A percentile compares a stretch with the other conserved stretches of the same genome.
Conservation (phyloP, 2,113 vertebrate species). For the Seriola aureovittata region DNA sequence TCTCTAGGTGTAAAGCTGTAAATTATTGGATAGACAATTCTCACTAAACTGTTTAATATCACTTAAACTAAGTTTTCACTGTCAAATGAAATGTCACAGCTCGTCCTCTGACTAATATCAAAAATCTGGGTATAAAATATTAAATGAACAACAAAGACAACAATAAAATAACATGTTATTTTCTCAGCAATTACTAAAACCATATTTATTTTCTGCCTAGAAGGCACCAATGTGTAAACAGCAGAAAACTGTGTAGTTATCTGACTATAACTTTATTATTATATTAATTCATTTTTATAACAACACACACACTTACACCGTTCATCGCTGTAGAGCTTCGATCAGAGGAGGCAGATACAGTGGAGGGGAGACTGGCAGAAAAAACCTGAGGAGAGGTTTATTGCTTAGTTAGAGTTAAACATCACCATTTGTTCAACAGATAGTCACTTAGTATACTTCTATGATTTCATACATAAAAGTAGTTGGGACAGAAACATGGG, state of each 20-base stretch:
- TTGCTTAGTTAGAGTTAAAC: background rate
- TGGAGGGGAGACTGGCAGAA: slow-evolving; percentile 24
- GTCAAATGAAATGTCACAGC: background rate
- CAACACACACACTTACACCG: slow-evolving; percentile 50
- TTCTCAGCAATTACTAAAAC: background rate
- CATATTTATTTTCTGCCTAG: background rate
- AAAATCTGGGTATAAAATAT: background rate
- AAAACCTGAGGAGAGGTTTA: slow-evolving; percentile 68
- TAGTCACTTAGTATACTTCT: background rate
- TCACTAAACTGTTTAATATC: background rate
- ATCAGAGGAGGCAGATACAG: slow-evolving; percentile 23
- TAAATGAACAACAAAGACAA: background rate
- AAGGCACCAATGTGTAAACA: background rate
- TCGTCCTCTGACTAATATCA: background rate
- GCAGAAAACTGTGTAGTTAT: too few species aligned
- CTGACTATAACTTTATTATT: too few species aligned
- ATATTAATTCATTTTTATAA: background rate
- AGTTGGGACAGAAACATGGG: background rate
- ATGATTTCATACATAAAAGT: too few species aligned
- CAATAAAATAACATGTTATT: background rate
- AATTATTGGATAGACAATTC: background rate
- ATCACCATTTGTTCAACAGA: background rate
- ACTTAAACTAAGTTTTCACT: background rate
- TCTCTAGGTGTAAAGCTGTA: background rate
- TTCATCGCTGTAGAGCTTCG: slow-evolving; percentile 28